Base-by-base conservation (phyloP, 2,888 invertebrate genomes). In the Lasioglossum morio region DNA sequence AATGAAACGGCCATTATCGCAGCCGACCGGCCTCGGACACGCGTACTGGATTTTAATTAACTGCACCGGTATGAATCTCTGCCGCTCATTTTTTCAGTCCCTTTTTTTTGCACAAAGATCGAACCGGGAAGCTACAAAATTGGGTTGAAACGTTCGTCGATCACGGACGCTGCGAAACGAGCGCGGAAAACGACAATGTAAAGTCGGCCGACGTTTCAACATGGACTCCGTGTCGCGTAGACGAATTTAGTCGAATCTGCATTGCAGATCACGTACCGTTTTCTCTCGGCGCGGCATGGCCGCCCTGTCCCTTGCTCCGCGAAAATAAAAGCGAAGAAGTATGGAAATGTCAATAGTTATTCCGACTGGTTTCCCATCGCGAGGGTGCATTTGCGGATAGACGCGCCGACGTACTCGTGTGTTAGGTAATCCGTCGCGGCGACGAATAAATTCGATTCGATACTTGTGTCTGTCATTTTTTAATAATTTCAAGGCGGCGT, bases 311-410 rank as follows among this genome's bases (percentile, higher is more conserved):
- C 74, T 27, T 40, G 72, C 87, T 89, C 37, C 77, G 85, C 81
- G 88, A 81, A 93, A 92, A 94, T 94, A 93, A 94, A 94, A 92
- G 88, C 91, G 92, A 94, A 94, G 93, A 93, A 92, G 93, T 92
- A 94, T 94, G 95, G 92, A 94, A 95, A 95, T 94, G 89, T 89
- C 90, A 89, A 87, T 91, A 92, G 92, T 94, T 95, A 95, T 95
- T 95, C 94, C 94, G 91, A 94, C 90, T 93, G 93, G 94, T 94
- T 95, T 94, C 92, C 92, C 91, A 86, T 87, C 86, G 91, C 89
- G 91, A 92, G 90, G 92, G 91, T 88, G 91, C 89, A 91, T 91
- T 90, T 85, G 77, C 86, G 72, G 60, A 79, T 63, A 75, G 81
- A 23, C 48, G 30, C 72, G 34, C 19, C 43, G 74, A 60, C 66